A percentile compares a stretch with the other conserved stretches of the same genome.
phyloP scores from a whole-genome alignment of 2,113 vertebrate genomes.

The Apus apus region DNA sequence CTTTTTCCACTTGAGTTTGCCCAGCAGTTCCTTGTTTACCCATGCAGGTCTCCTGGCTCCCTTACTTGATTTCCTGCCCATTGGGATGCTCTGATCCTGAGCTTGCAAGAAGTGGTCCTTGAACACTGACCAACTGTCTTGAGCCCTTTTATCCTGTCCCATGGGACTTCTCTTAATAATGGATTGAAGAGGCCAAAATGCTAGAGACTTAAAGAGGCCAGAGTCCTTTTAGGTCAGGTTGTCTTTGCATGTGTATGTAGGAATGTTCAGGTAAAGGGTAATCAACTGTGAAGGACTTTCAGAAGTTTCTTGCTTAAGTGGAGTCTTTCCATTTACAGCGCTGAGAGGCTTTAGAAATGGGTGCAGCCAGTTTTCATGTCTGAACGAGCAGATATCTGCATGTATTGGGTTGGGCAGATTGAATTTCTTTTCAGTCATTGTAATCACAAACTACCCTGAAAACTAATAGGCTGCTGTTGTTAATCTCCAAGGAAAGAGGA shows the following conservation, averaged over 20 bases:
- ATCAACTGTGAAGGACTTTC: neutral
- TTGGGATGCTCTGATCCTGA: no score
- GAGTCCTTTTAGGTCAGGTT: neutral
- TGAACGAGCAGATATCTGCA: neutral
- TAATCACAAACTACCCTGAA: neutral
- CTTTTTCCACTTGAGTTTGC: no score
- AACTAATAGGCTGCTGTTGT: neutral
- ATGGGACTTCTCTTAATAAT: no score
- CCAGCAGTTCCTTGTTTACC: no score
- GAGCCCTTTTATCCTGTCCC: no score
- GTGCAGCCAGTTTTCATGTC: neutral
- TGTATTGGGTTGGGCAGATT: neutral
- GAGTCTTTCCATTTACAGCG: neutral
- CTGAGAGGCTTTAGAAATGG: neutral
- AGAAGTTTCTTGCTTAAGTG: neutral
- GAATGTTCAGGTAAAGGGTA: neutral
- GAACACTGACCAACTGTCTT: no score
- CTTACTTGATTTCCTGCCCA: no score
- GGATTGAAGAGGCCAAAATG: neutral
- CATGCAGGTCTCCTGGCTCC: no score
- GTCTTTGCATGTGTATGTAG: neutral
- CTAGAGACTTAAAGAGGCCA: neutral
- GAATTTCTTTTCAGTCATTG: slow-evolving; percentile 16
- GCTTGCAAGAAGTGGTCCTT: no score
- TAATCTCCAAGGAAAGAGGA: neutral